Evolutionary conservation across 2,888 invertebrate genomes (phyloP), one percentile per base, ranked within the genome.

Genomic region (Carabus problematicus): DNA sequence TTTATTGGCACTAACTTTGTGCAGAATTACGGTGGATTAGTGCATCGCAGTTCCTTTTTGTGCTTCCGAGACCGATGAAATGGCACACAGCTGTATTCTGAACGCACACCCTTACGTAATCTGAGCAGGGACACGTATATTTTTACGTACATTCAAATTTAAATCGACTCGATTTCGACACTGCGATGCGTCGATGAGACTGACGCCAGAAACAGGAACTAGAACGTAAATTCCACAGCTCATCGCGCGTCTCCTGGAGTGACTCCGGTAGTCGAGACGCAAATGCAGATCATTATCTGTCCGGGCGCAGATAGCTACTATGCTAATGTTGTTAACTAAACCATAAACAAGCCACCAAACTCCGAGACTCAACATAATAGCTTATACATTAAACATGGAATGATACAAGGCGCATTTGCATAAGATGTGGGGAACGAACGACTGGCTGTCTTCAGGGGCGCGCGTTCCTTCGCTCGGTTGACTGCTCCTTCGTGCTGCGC

Each of bases 321-420:
- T 79, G 78, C 77, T 78, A 79, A 79, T 78, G 77, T 74, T 76
- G 77, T 76, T 77, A 79, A 78, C 77, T 77, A 79, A 79, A 79
- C 78, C 77, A 79, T 79, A 79, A 79, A 80, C 79, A 79, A 79
- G 77, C 69, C 69, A 69, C 69, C 62, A 62, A 69, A 69, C 69
- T 68, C 77, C 76, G 79, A 75, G 79, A 79, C 77, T 77, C 77
- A 78, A 77, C 79, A 79, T 79, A 80, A 79, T 80, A 78, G 79
- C 79, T 79, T 79, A 79, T 79, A 79, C 79, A 80, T 80, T 80
- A 80, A 79, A 79, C 79, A 80, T 79, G 78, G 77, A 78, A 77
- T 75, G 77, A 79, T 78, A 78, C 77, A 77, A 77, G 76, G 72
- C 73, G 67, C 76, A 79, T 79, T 79, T 79, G 77, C 79, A 79